These are phyloP conservation scores for Anaspis maculata DNA, from an alignment of 2,888 invertebrate genomes.

Conservation along the genomic window DNA sequence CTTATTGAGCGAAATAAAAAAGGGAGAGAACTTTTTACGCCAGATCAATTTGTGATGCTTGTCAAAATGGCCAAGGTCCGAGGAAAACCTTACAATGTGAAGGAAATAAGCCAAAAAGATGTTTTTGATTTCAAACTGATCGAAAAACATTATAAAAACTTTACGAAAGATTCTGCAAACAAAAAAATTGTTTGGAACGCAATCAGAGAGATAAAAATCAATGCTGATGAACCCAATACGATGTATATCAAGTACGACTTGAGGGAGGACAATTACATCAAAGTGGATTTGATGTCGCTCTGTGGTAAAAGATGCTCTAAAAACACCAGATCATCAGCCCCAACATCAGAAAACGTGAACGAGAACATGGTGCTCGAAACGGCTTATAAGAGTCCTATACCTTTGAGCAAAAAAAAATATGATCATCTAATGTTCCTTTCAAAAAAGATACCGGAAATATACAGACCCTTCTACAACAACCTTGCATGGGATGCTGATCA, in stretches of 20 bases:
- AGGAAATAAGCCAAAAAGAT: not conserved
- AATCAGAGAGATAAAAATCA: not conserved
- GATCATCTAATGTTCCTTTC: not conserved
- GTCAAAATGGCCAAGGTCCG: not conserved
- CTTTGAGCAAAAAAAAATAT: not conserved
- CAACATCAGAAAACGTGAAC: not conserved
- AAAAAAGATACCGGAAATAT: not conserved
- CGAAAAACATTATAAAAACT: not conserved
- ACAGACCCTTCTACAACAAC: not conserved
- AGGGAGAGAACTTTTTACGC: not conserved
- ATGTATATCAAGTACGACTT: not conserved
- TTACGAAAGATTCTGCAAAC: not conserved
- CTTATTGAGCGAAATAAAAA: slow-evolving; percentile 1
- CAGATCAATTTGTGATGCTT: not conserved
- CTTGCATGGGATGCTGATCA: no score
- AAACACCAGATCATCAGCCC: no score
- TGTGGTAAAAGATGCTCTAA: not conserved
- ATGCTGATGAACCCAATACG: not conserved
- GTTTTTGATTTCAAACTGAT: slow-evolving; percentile 2
- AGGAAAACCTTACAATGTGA: not conserved
- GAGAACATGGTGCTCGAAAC: not conserved
- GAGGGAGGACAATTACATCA: not conserved
- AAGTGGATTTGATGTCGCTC: not conserved
- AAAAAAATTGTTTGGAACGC: not conserved
- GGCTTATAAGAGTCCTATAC: not conserved